Base-by-base conservation (phyloP, 2,888 invertebrate genomes). In the Phalera bucephala region DNA sequence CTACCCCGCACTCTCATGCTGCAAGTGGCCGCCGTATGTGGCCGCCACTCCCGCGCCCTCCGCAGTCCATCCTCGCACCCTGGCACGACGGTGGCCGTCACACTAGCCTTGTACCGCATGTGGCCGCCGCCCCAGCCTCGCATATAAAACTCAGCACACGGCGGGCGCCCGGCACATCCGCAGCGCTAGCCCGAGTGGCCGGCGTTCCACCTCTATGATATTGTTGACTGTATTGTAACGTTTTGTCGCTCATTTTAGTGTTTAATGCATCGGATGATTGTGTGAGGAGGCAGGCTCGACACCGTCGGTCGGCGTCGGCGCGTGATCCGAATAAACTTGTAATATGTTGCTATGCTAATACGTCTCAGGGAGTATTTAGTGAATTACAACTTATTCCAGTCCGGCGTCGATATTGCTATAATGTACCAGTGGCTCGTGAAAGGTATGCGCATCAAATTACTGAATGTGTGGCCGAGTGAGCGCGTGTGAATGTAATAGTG, bases 1-100 rank as follows among this genome's bases (percentile, higher is more conserved):
- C 17, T 17, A 7, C 9, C 9, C 2, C 40, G 65, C 85, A 27
- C 74, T 3, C 17, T 3, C 17, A 17, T 17, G 17, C 17, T 17
- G 17, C 17, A n/a, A n/a, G n/a, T n/a, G n/a, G n/a, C n/a, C n/a
- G n/a, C n/a, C n/a, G n/a, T n/a, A n/a, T n/a, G n/a, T n/a, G n/a
- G n/a, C n/a, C n/a, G n/a, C n/a, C n/a, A n/a, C n/a, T n/a, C n/a
- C n/a, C n/a, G n/a, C n/a, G n/a, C n/a, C n/a, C n/a, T n/a, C n/a
- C n/a, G n/a, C n/a, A n/a, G n/a, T n/a, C n/a, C n/a, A n/a, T n/a
- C n/a, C n/a, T n/a, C n/a, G n/a, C n/a, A n/a, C n/a, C n/a, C n/a
- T n/a, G n/a, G n/a, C n/a, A n/a, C n/a, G n/a, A n/a, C n/a, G n/a
- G n/a, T n/a, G n/a, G n/a, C n/a, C n/a, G n/a, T n/a, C n/a, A n/a